Evolutionary conservation across 23 tunicate genomes (phyloP), one percentile per base, ranked within the genome.

Genomic region (Corella eumyota): DNA sequence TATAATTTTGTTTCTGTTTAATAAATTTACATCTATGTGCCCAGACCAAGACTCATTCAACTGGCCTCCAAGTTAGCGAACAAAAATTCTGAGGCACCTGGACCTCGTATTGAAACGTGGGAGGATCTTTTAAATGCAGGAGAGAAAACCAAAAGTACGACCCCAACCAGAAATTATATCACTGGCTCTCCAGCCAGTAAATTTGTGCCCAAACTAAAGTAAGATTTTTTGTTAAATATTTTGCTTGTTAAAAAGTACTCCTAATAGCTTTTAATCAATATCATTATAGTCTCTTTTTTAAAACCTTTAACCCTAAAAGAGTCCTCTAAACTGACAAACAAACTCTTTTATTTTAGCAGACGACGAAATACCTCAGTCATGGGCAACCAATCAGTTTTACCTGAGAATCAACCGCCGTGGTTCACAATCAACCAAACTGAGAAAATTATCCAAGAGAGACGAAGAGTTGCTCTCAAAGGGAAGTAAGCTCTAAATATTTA

Each of bases 31-130:
- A n/a, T n/a, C n/a, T n/a, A n/a, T n/a, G n/a, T n/a, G 5, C 32
- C 2, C 56, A 74, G 81, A 74, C 71, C 71, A 9, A 40, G 72
- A 19, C 50, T 74, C 9, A 72, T 65, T 3, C 71, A 65, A 34
- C 30, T 74, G 23, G 65, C 81, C 13, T 22, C 72, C 34, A 74
- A 74, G 22, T 38, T 65, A 15, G 72, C 56, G 2, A 3, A 56
- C 0, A 74, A 53, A 15, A 36, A 54, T 2, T n/a, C 31, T 4
- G 63, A 51, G 1, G 52, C 85, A 5, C 4, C 57, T 6, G 56
- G 74, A 3, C 58, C 58, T 30, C 69, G 52, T 53, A 64, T 81
- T 9, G 90, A 81, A 23, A 81, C 90, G 11, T 81, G 90, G 90
- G 90, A 81, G 55, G 90, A 81, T 30, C 36, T 81, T 25, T 22